Evolutionary conservation across 2,113 vertebrate genomes (phyloP).

Genomic region (Chaetodon trifascialis): DNA sequence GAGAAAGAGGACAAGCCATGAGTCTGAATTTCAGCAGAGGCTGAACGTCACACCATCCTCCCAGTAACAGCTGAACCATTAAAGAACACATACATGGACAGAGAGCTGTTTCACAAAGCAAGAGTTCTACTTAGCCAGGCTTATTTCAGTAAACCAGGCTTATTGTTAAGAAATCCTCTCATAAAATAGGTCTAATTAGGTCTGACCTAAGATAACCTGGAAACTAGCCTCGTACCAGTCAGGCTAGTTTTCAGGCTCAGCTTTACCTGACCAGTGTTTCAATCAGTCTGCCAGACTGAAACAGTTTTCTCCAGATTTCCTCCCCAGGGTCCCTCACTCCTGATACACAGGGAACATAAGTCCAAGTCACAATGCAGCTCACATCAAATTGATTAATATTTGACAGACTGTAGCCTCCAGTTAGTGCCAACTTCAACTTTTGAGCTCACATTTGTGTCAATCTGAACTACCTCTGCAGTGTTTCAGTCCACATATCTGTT

Average conservation of each 20-base stretch:
- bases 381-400: neutral
- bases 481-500: neutral
- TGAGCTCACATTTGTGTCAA: neutral
- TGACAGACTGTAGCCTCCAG: neutral
- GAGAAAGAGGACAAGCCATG: conserved; percentile 4
- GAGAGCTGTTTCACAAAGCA: neutral
- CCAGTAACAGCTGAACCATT: neutral
- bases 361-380: neutral
- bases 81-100: neutral
- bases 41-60: too few species aligned
- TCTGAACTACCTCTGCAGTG: neutral
- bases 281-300: neutral
- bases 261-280: neutral
- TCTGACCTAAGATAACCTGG: neutral
- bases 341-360: neutral
- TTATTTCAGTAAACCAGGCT: neutral
- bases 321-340: neutral
- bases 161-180: too few species aligned
- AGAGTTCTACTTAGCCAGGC: neutral
- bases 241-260: neutral
- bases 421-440: neutral
- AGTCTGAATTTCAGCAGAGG: conserved; percentile 7
- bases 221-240: neutral
- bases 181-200: neutral
- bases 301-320: neutral